Evolutionary conservation across 2,888 invertebrate genomes (phyloP).

Genomic region (Limulus polyphemus): DNA sequence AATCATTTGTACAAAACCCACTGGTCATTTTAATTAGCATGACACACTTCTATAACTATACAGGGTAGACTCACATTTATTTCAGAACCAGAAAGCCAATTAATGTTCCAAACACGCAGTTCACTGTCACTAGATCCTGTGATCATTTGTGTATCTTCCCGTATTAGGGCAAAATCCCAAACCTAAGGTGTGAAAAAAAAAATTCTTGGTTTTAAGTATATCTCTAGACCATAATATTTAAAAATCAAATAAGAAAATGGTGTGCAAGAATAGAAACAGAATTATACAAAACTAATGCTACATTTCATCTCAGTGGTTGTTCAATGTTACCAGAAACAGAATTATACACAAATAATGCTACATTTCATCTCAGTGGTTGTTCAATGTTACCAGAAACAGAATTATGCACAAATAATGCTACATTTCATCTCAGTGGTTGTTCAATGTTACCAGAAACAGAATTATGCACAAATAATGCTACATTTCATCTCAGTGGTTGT

Average conservation of each 20-base stretch:
- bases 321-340: no score
- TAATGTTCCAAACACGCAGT: conserved; percentile 68
- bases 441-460: no score
- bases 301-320: no score
- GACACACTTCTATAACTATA: no score
- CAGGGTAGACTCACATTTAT: no score
- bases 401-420: conserved; percentile 9
- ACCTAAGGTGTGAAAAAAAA: conserved; percentile 44
- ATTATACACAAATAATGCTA: conserved; percentile 9
- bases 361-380: no score
- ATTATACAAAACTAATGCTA: conserved; percentile 9
- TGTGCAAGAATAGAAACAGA: conserved; percentile 10
- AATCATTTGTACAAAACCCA: no score
- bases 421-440: no score
- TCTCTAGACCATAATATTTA: conserved; percentile 15
- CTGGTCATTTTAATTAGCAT: no score
- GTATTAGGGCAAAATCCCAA: conserved; percentile 67
- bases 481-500: no score
- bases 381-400: no score
- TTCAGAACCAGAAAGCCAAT: no score
- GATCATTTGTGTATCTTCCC: conserved; percentile 67
- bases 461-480: conserved; percentile 9
- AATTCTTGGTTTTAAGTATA: neutral
- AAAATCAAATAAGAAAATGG: conserved; percentile 9
- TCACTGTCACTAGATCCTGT: conserved; percentile 75